These are phyloP conservation scores for Seira musarum DNA, from an alignment of 2,888 invertebrate species.

Conservation along the genomic window DNA sequence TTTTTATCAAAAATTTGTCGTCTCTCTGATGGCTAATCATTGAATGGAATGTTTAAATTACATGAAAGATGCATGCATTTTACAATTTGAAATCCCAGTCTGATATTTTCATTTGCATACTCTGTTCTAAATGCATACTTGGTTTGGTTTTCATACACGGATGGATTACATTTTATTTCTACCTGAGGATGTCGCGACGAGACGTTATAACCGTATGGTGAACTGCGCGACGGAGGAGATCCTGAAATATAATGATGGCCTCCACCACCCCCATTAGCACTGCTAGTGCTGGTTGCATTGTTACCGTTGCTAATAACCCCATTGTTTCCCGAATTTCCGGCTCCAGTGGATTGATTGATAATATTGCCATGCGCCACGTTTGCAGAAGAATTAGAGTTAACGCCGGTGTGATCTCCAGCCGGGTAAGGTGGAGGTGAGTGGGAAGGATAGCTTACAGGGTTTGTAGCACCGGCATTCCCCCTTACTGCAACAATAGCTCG, in stretches of 20 bases:
- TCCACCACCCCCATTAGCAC: neutral
- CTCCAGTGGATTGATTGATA: conserved; percentile 32
- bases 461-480: conserved; percentile 52
- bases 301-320: conserved; percentile 2
- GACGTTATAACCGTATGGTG: conserved; percentile 49
- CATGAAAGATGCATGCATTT: no score
- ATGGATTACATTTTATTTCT: no score
- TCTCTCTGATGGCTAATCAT: conserved; percentile 19
- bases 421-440: conserved; percentile 68
- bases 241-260: conserved; percentile 24
- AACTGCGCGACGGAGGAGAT: conserved; percentile 56
- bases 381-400: conserved; percentile 6
- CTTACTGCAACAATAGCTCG: conserved; percentile 63
- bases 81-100: no score
- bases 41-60: conserved; percentile 14
- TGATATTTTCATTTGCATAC: no score
- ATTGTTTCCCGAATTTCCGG: conserved; percentile 30
- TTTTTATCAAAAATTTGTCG: conserved; percentile 24
- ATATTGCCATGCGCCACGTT: conserved; percentile 36
- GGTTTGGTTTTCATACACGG: no score
- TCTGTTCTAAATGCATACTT: no score
- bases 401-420: conserved; percentile 30
- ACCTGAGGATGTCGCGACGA: conserved; percentile 51
- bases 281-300: conserved; percentile 26
- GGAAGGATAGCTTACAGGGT: conserved; percentile 60